Evolutionary conservation across 2,888 invertebrate species (phyloP), one percentile per base, ranked within the genome.

Genomic region (Scaeva pyrastri): DNA sequence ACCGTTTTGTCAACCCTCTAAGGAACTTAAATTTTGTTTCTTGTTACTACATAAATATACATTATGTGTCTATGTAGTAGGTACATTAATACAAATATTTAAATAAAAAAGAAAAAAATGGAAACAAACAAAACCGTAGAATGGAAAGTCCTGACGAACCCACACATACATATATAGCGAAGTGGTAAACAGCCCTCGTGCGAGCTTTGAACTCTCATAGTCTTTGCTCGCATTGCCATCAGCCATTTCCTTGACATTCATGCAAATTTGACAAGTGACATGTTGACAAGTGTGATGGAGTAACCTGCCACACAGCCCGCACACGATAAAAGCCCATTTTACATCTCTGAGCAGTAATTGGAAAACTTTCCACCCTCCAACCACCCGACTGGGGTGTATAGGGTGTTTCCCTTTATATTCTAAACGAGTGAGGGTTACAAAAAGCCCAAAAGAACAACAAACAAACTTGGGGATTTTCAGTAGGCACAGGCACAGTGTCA

Each of bases 221-320:
- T 43, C 52, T 39, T n/a, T 45, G 16, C 62, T 48, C 71, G n/a
- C n/a, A 72, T 43, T 73, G 55, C 72, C 76, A 72, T 58, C 83
- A 73, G 60, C 85, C 81, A 56, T 70, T 83, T 84, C 70, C 66
- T 48, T 71, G 66, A 79, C 75, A 70, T 79, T 87, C 79, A 90
- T 90, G 90, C 88, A 90, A 91, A 90, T 91, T 90, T 89, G 89
- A 90, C 89, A 89, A 90, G 88, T 89, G 90, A 90, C 89, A 90
- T 90, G 90, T 90, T 91, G 91, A 90, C 91, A 91, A 90, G 89
- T 89, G 88, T 89, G 90, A 91, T 90, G 89, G 89, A 90, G 89
- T 88, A 88, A 88, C 87, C 86, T 82, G 88, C 88, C 83, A 88
- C 87, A 70, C 36, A 72, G 55, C 81, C 77, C 73, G 88, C 79